Conservation (phyloP, 2,888 invertebrate species). For the Reticulitermes lucifugus region DNA sequence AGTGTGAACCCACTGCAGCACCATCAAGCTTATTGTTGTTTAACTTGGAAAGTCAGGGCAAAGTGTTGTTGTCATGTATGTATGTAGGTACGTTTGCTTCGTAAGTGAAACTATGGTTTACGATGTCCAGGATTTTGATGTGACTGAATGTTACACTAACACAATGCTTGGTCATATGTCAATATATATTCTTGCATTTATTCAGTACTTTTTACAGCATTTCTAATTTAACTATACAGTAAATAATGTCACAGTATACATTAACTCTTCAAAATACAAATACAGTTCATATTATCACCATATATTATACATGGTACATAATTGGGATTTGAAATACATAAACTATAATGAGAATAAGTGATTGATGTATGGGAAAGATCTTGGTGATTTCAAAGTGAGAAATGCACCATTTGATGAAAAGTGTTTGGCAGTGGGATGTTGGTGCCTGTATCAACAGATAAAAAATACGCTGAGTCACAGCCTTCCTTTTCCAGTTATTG, state of each 20-base stretch:
- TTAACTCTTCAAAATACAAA: slow-evolving; percentile 7
- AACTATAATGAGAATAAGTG: background rate
- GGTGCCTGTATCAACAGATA: background rate
- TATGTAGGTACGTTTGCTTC: too few species aligned
- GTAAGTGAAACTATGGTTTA: too few species aligned
- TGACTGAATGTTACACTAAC: too few species aligned
- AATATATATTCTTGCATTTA: background rate
- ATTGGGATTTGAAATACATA: background rate
- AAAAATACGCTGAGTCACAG: background rate
- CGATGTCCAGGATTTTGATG: too few species aligned
- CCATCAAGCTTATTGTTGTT: too few species aligned
- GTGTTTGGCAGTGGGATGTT: slow-evolving; percentile 29
- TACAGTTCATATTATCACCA: background rate
- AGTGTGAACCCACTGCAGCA: too few species aligned
- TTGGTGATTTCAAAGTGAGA: slow-evolving; percentile 1
- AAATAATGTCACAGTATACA: background rate
- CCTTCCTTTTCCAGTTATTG: too few species aligned
- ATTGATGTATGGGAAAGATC: background rate
- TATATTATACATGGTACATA: slow-evolving; percentile 2
- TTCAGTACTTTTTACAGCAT: background rate
- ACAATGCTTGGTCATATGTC: background rate
- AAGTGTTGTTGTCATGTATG: too few species aligned
- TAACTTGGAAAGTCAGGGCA: too few species aligned
- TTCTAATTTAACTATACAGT: slow-evolving; percentile 3
- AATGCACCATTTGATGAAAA: slow-evolving; percentile 35